Percentiles rank a stretch among this genome's conserved stretches.
Evolutionary conservation across 1,140 invertebrate species (phyloP).

Genomic region (Tribolium madens): DNA sequence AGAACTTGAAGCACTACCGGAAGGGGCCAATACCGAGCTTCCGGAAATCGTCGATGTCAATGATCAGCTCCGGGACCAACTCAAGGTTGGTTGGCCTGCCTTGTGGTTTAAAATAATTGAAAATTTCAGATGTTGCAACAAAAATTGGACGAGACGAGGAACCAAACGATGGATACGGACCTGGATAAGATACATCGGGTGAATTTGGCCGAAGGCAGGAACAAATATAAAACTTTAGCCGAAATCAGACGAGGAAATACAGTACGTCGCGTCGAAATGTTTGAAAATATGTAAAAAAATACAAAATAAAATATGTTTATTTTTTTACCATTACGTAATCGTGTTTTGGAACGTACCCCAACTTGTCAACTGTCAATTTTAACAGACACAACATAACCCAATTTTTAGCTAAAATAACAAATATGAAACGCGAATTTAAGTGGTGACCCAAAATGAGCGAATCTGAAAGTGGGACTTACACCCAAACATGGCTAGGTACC

Average conservation of each 20-base stretch:
- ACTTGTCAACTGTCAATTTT: too few relatives aligned
- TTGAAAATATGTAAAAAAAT: slow-evolving; percentile 62
- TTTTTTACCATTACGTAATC: neutral
- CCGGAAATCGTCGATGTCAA: slow-evolving; percentile 60
- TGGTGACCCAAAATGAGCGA: neutral
- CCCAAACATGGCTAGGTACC: slow-evolving; percentile 62
- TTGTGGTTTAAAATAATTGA: neutral
- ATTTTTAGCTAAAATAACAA: too few relatives aligned
- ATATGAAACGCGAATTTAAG: neutral
- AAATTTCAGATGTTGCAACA: slow-evolving; percentile 54
- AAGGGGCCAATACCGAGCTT: slow-evolving; percentile 57
- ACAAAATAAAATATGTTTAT: neutral
- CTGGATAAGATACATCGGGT: slow-evolving; percentile 63
- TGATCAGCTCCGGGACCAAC: slow-evolving; percentile 59
- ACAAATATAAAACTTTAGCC: slow-evolving; percentile 63
- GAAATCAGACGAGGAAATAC: slow-evolving; percentile 64
- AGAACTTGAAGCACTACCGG: slow-evolving; percentile 59
- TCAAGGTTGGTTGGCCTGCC: slow-evolving; percentile 54
- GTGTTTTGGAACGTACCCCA: neutral
- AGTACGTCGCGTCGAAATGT: slow-evolving; percentile 62
- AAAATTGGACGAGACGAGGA: slow-evolving; percentile 54
- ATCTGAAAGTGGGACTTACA: neutral
- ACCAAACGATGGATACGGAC: slow-evolving; percentile 59
- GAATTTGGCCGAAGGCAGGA: slow-evolving; percentile 60
- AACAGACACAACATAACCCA: too few relatives aligned